Percentiles rank a stretch among this genome's conserved stretches.
Conservation (phyloP, 1,140 invertebrate species). For the Drosophila chauvacae region DNA sequence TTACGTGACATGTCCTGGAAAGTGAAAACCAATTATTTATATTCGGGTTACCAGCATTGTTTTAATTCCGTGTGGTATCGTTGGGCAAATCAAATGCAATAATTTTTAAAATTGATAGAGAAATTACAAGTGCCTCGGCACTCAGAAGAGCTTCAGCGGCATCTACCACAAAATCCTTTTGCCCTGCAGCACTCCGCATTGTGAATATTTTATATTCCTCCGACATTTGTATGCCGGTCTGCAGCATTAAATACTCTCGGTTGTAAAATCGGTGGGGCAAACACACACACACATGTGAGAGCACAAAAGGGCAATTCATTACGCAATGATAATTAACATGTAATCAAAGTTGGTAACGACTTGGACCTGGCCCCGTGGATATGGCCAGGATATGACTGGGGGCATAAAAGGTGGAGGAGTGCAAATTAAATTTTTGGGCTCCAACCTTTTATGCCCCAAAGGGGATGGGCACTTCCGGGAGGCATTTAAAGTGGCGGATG, state of each 20-base stretch:
- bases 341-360: conserved; percentile 75
- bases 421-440: conserved; percentile 67
- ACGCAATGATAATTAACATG: conserved; percentile 77
- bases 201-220: conserved; percentile 47
- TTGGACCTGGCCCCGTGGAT: conserved; percentile 46
- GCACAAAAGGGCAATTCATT: conserved; percentile 72
- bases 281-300: conserved; percentile 8
- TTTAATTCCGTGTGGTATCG: background rate
- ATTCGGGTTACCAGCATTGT: background rate
- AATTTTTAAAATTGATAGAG: conserved; percentile 33
- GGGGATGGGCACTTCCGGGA: conserved; percentile 12
- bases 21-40: conserved; percentile 3
- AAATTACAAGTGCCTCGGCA: conserved; percentile 12
- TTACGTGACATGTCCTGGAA: background rate
- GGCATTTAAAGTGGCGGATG: conserved; percentile 38
- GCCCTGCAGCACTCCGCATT: conserved; percentile 1
- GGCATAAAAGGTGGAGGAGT: conserved; percentile 26
- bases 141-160: conserved; percentile 3
- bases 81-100: conserved; percentile 21
- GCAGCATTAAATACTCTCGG: conserved; percentile 29
- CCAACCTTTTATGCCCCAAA: conserved; percentile 9
- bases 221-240: conserved; percentile 32
- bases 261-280: conserved; percentile 13
- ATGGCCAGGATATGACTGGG: conserved; percentile 15
- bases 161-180: conserved; percentile 20